Conservation (phyloP, 1,140 invertebrate genomes). For the Megalopta genalis region DNA sequence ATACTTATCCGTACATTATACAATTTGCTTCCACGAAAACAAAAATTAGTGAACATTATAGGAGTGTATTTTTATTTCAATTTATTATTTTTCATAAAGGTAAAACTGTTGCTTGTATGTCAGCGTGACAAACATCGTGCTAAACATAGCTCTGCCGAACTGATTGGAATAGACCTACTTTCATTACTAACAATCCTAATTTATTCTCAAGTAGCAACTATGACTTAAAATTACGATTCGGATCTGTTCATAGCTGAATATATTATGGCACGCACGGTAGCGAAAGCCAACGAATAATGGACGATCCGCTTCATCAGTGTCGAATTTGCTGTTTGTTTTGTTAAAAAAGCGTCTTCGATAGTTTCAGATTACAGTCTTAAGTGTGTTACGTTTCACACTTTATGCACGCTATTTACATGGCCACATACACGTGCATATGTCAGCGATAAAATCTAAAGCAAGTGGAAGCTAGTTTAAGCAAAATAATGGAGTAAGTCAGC, state of each 20-base stretch:
- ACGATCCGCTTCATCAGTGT: neutral
- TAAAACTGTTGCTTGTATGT: too few species aligned
- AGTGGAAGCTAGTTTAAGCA: neutral
- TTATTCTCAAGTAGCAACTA: slow-evolving; percentile 22
- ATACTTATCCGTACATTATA: too few species aligned
- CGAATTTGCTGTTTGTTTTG: neutral
- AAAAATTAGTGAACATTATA: too few species aligned
- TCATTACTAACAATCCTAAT: slow-evolving; percentile 3
- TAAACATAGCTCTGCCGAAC: neutral
- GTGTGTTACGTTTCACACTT: neutral
- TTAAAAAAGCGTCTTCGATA: neutral
- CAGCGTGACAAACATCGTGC: too few species aligned
- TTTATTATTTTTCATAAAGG: too few species aligned
- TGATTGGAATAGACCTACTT: neutral
- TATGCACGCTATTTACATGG: neutral
- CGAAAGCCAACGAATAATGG: neutral
- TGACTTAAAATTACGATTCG: slow-evolving; percentile 7
- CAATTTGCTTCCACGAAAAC: too few species aligned
- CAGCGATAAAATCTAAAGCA: neutral
- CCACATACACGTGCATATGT: neutral
- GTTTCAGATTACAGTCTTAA: neutral
- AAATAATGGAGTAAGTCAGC: neutral
- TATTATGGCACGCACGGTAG: too few species aligned
- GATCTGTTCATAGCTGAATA: neutral
- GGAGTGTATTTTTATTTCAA: too few species aligned